phyloP scores from a whole-genome alignment of 2,113 vertebrate genomes.

The Amazona guildingii region DNA sequence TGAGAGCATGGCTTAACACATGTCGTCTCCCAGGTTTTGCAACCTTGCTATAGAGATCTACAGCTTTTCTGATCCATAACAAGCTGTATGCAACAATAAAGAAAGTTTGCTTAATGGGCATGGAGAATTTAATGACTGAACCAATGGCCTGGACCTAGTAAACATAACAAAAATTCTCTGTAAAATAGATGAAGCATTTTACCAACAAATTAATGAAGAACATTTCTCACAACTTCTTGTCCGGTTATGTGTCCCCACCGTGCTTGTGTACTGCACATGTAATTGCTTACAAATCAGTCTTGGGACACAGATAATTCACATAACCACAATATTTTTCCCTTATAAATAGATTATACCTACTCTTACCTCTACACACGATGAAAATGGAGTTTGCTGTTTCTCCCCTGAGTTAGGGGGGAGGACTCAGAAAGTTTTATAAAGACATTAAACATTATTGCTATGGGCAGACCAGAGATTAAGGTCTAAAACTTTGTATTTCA shows the following conservation, averaged over 20 bases:
- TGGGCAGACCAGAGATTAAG: neutral
- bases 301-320: neutral
- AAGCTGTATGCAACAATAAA: neutral
- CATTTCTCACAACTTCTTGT: neutral
- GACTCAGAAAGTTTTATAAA: neutral
- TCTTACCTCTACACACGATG: neutral
- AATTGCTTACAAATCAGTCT: neutral
- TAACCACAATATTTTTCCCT: neutral
- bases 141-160: neutral
- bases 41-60: neutral
- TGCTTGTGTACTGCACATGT: neutral
- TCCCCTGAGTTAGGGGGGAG: neutral
- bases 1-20: neutral
- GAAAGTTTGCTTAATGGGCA: neutral
- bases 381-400: neutral
- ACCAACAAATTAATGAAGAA: neutral
- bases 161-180: neutral
- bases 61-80: neutral
- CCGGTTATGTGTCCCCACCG: neutral
- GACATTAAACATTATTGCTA: neutral
- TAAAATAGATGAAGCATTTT: neutral
- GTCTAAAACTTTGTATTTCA: neutral
- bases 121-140: neutral
- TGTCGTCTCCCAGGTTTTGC: neutral
- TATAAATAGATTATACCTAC: neutral